Evolutionary conservation across 2,113 vertebrate genomes (phyloP), one percentile per base, ranked within the genome.

Genomic region (Aldabrachelys gigantea): DNA sequence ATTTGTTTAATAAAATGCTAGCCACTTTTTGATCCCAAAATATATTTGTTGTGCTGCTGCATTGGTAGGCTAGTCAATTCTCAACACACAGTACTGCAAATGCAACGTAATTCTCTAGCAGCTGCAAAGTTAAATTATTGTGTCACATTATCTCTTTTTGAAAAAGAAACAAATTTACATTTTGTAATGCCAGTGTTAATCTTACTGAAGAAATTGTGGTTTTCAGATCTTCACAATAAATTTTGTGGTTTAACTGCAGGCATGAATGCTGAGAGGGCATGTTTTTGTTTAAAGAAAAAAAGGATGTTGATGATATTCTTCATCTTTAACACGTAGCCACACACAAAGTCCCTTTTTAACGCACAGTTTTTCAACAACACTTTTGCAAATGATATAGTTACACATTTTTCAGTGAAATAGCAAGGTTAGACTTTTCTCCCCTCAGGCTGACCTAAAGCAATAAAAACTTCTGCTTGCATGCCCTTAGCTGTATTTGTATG

Each of bases 401-500:
- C 78, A 96, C 31, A 50, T 94, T 91, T 96, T 96, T 91, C 95
- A 92, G 90, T 96, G 92, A 97, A 97, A 96, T 75, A 95, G 89
- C 93, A 83, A 92, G 82, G 89, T 78, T 93, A 89, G 96, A 85
- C 92, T 95, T 89, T 94, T 72, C 86, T 94, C 78, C 89, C 49
- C 83, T 93, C 92, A 91, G 85, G 88, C 91, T 97, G 96, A 98
- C 95, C 96, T 78, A 49, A 96, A 98, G 91, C 95, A 94, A 97
- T 97, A 98, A 98, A 98, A 97, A 94, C 85, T 91, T 96, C 85
- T 97, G 94, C 97, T 94, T 93, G 93, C 94, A 82, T 95, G 92
- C 97, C 91, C 95, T 97, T 95, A 88, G 91, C 89, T 97, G 95
- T 94, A 94, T 97, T 98, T 98, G 96, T 95, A 94, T 97, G 94